Percentiles rank a stretch among this genome's conserved stretches.
Conservation (phyloP, 2,113 vertebrate species). For the Octodon degus region DNA sequence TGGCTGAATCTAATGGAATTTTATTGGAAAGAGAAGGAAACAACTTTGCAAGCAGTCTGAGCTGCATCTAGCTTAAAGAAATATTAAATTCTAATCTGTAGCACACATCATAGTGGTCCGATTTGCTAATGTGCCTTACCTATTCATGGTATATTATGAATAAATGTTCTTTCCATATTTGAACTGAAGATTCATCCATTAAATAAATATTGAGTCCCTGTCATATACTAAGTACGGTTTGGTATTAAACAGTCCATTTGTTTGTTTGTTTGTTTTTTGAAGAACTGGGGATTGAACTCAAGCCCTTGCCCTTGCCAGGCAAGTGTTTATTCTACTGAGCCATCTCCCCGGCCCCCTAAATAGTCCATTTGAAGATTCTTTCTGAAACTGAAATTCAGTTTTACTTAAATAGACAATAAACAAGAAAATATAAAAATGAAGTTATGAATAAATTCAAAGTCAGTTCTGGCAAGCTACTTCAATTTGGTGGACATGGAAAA, state of each 20-base stretch:
- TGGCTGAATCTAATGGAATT: not conserved
- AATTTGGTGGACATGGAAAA: not conserved
- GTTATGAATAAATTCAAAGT: conserved; percentile 19
- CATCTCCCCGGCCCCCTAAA: not conserved
- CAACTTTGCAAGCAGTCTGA: not conserved
- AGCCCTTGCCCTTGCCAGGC: no score
- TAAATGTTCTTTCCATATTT: not conserved
- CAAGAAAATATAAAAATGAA: not conserved
- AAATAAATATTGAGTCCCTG: not conserved
- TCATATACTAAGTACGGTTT: not conserved
- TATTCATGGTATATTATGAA: not conserved
- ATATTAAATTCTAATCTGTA: conserved; percentile 13
- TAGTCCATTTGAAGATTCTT: not conserved
- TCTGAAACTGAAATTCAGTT: not conserved
- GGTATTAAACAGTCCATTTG: not conserved
- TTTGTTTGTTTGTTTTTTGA: no score
- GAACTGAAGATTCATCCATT: not conserved
- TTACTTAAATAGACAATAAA: not conserved
- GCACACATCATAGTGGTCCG: not conserved
- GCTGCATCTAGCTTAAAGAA: not conserved
- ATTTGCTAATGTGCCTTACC: not conserved
- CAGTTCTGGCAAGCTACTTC: not conserved
- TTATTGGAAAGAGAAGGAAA: not conserved
- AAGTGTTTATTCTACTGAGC: no score
- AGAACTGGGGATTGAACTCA: no score